A percentile compares a stretch with the other conserved stretches of the same genome.
These are phyloP conservation scores for Deroplatys truncata DNA, from an alignment of 2,888 invertebrate genomes.

Conservation along the genomic window DNA sequence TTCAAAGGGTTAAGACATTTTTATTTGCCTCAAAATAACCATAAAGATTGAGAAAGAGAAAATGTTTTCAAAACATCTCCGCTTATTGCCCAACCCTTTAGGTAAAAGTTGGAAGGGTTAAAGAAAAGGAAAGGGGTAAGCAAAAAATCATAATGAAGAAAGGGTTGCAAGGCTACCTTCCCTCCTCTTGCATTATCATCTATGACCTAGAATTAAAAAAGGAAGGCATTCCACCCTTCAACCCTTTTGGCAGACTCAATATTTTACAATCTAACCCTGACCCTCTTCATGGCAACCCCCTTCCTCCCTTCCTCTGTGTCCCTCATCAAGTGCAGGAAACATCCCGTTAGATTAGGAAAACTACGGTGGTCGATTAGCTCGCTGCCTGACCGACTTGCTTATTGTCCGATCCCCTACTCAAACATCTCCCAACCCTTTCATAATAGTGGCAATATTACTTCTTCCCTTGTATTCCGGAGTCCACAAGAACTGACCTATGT, in stretches of 20 bases:
- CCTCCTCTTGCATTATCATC: background rate
- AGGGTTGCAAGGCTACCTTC: background rate
- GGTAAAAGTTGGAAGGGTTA: background rate
- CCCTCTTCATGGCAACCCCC: conserved; percentile 9
- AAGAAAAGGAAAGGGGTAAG: background rate
- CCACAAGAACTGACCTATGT: conserved; percentile 1
- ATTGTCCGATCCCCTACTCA: background rate
- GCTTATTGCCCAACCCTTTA: background rate
- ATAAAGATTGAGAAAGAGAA: background rate
- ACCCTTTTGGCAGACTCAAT: conserved; percentile 5
- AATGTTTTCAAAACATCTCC: background rate
- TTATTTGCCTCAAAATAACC: background rate
- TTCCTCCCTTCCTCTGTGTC: background rate
- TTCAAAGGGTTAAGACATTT: background rate
- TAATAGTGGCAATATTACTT: background rate
- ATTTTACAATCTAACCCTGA: conserved; percentile 13
- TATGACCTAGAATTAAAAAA: background rate
- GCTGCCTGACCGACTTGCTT: background rate
- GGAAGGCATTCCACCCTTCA: background rate
- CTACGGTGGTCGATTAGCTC: background rate
- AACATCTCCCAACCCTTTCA: conserved; percentile 3
- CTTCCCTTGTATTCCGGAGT: background rate
- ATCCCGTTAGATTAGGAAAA: conserved; percentile 14
- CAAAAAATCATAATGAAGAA: background rate
- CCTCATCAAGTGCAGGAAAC: conserved; percentile 9